Base-by-base conservation (phyloP, 2,797 vertebrate genomes). In the Enteromius radiatus region DNA sequence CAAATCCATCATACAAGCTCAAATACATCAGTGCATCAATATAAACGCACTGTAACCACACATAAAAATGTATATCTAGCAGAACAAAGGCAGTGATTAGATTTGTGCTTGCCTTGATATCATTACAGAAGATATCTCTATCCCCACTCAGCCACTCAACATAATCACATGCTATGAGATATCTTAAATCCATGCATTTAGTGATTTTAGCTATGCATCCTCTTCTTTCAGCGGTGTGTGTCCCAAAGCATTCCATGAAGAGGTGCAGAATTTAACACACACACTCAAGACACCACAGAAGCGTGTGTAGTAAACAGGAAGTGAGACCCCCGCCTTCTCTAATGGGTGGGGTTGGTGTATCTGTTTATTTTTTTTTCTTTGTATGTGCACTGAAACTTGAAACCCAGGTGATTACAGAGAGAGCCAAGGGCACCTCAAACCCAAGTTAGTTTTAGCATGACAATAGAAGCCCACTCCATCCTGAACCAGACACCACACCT, bases 391-490 rank as follows among this genome's bases (percentile, higher is more conserved):
- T 83, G 86, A 89, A 88, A 84, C 71, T 73, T 49, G 63, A 84
- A 81, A 78, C 86, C 78, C 63, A 70, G 80, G 85, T 65, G 80
- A 87, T 79, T 84, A 87, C 54, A 64, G 78, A 84, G 86, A 86
- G 86, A 83, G 85, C 89, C 90, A 91, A 91, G 89, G 91, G 89
- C 91, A 91, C 90, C 90, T 90, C 92, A 89, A 84, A 84, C 84
- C 85, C 88, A 52, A 78, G 64, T 82, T 70, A 36, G 21, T 69
- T 74, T 80, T 65, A 75, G 88, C 83, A 84, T 82, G 69, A 89
- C 84, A 89, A 89, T 84, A 78, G 74, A 83, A 79, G 41, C 80
- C 82, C 69, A 74, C 75, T 79, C 52, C 11, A 61, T 85, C 54
- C 47, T 76, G 68, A 84, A 77, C 26, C 31, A 85, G 82, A 85